Base-by-base conservation (phyloP, 2,888 invertebrate genomes). In the Gisinianus flammeolus region DNA sequence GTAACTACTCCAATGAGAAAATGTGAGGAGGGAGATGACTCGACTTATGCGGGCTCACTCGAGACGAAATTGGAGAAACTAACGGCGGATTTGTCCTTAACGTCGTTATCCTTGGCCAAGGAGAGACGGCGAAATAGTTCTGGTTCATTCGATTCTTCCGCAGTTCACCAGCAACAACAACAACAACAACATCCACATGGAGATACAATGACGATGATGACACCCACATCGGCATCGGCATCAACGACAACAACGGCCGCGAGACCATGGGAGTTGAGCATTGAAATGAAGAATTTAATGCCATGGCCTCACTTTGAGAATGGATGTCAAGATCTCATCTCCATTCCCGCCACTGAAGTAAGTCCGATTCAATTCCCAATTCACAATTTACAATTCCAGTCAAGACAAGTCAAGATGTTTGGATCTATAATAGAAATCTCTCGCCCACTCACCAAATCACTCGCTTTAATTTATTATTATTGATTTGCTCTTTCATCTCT, bases 301-400 rank as follows among this genome's bases (percentile, higher is more conserved):
- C 82, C 85, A 4, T 85, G 81, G 74, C 86, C 86, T 30, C 86
- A 87, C 77, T 85, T 85, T 76, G 87, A 87, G 79, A 82, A 83
- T 68, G 86, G 86, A 26, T 86, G 86, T 33, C 86, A 87, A 78
- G 86, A 86, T 75, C 66, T 85, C 16, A 83, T 86, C 58, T 86
- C 86, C 2, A 85, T 87, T 75, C 81, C 85, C 10, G 86, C 86
- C 1, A 85, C 86, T 31, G 86, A 87, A 81, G 85, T 85, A 76
- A 81, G 74, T 31, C 56, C 24, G 19, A 44, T 54, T 54, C 26
- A 44, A n/a, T 66, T 16, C 22, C 54, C 54, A 30, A 28, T 54
- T n/a, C 52, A 26, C 22, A 24, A 2, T 56, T 22, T n/a, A 6
- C n/a, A n/a, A n/a, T n/a, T n/a, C n/a, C n/a, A n/a, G n/a, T n/a